phyloP scores from a whole-genome alignment of 1,140 invertebrate genomes.

The Steinernema khuongi region DNA sequence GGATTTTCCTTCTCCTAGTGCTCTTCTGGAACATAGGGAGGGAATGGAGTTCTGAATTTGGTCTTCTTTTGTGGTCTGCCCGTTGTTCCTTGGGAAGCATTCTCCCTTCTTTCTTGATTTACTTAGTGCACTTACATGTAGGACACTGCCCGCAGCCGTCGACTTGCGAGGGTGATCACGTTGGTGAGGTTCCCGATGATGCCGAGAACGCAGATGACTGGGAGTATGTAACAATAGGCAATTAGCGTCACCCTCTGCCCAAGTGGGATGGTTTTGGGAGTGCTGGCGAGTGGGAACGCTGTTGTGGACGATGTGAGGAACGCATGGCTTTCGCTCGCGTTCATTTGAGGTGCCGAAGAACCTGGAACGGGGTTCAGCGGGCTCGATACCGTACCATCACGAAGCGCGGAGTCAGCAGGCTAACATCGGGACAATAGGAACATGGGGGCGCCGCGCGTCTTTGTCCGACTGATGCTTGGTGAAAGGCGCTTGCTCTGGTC shows the following conservation, averaged over 20 bases:
- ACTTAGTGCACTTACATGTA: constrained; percentile 50
- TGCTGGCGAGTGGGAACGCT: background rate
- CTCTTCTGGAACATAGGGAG: background rate
- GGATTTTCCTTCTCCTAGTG: background rate
- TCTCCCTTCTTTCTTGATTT: too few relatives aligned
- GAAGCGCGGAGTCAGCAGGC: background rate
- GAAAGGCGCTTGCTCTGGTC: background rate
- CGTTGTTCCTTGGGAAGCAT: too few relatives aligned
- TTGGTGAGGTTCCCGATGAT: constrained; percentile 55
- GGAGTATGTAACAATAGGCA: constrained; percentile 58
- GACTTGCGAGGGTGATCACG: constrained; percentile 52
- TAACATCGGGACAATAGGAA: too few relatives aligned
- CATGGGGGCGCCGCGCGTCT: background rate
- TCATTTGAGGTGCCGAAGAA: constrained; percentile 13
- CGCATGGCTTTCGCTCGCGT: background rate
- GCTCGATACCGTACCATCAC: background rate
- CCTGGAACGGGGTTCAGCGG: background rate
- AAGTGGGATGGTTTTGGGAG: background rate
- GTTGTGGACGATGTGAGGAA: background rate
- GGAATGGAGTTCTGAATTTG: background rate
- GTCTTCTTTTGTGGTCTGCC: too few relatives aligned
- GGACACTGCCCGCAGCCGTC: constrained; percentile 52
- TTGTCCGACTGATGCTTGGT: background rate
- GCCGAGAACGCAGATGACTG: constrained; percentile 51
- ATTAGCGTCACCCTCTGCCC: constrained; percentile 20